Conservation (phyloP, 2,888 invertebrate species). For the Nesidiocoris tenuis region DNA sequence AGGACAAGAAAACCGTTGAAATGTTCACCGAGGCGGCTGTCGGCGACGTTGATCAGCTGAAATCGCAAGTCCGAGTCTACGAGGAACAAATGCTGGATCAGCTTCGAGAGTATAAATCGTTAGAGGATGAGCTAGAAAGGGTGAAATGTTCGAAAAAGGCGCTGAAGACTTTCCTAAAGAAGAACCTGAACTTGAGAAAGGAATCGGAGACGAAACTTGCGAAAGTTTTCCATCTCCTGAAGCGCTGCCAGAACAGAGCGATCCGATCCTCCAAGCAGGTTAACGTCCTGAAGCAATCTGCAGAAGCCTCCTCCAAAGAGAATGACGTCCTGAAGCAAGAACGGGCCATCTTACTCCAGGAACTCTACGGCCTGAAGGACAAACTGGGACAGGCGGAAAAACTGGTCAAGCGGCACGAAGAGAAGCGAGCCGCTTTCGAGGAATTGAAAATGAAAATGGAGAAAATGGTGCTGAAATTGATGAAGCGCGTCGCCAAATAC, state of each 20-base stretch:
- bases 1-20: constrained; percentile 6
- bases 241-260: background rate
- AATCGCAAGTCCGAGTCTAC: constrained; percentile 2
- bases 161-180: background rate
- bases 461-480: constrained; percentile 25
- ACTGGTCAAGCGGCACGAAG: constrained; percentile 9
- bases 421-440: constrained; percentile 5
- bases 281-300: background rate
- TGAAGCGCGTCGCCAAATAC: constrained; percentile 28
- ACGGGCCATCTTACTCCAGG: constrained; percentile 8
- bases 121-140: constrained; percentile 7
- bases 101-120: background rate
- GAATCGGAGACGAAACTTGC: background rate
- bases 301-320: background rate
- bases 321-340: constrained; percentile 13
- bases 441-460: constrained; percentile 40
- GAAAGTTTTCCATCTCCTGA: background rate
- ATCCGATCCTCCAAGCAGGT: background rate
- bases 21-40: background rate
- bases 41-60: background rate
- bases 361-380: constrained; percentile 15
- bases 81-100: background rate
- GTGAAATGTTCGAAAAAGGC: constrained; percentile 2
- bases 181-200: background rate
- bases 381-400: constrained; percentile 9